Base-by-base conservation (phyloP, 2,113 vertebrate species). In the Arenaria interpres region DNA sequence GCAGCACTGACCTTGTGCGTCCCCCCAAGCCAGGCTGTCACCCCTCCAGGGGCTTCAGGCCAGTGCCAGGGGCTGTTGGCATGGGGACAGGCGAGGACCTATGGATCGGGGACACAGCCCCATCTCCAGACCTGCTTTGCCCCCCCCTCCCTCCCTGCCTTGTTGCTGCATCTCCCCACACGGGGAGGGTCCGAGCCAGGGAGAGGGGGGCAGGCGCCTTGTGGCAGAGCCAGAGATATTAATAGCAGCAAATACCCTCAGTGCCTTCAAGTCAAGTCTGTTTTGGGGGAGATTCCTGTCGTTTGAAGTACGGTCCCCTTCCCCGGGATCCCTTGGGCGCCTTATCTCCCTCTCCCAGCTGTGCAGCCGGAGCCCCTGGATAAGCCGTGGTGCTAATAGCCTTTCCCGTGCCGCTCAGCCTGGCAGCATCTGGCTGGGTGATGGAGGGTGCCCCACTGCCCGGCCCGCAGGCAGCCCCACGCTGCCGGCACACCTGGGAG, bases 321-420 rank as follows among this genome's bases (percentile, higher is more conserved):
- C 51, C 12, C 23, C 0, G 11, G 64, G 63, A 85, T 72, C 84
- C 78, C 77, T 63, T 0, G 4, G 69, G 39, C 0, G 0, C 28
- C 79, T 96, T 96, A 94, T 96, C 92, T 95, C 50, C 53, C 54
- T 83, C 46, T 90, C 28, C 39, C 96, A 95, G 96, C 79, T 48
- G 81, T 51, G 63, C 82, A 68, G 67, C 11, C 30, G 0, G 25
- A 72, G 75, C 32, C 64, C 43, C 62, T 5, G 83, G 59, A 27
- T 87, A 39, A 80, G 72, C 54, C 0, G 0, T 43, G 73, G 45
- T 41, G 69, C 76, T 74, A 35, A 84, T 2, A 73, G 81, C n/a
- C 43, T 80, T 54, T 63, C 19, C 59, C 0, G 0, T 53, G 79
- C 83, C 7, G 7, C 76, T 79, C 75, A 20, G 46, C 23, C 4